Evolutionary conservation across 2,888 invertebrate genomes (phyloP).

Genomic region (Nipponacmea schrenckii): DNA sequence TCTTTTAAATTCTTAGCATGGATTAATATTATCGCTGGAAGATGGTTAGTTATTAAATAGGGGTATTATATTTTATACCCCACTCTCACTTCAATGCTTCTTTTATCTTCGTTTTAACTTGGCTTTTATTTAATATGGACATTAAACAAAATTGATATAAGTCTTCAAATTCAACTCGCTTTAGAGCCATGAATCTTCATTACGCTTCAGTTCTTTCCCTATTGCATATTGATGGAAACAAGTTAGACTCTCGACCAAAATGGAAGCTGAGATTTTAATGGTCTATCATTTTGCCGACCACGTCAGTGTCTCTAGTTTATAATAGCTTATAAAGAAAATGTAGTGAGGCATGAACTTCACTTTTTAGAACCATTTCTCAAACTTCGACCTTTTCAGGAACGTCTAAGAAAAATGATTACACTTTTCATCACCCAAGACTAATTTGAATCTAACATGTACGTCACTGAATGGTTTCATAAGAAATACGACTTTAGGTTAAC

Average conservation of each 20-base stretch:
- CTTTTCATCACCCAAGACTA: no score
- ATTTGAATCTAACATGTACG: no score
- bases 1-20: not conserved
- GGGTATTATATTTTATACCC: not conserved
- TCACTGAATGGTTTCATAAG: no score
- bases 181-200: not conserved
- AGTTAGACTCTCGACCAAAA: not conserved
- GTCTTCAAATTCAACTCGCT: not conserved
- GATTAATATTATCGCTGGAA: not conserved
- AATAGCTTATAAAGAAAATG: constrained; percentile 1
- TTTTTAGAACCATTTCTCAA: not conserved
- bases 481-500: no score
- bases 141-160: constrained; percentile 2
- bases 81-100: not conserved
- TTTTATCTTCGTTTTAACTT: constrained; percentile 1
- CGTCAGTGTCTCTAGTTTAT: not conserved
- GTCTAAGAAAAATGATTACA: not conserved
- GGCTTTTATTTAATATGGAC: constrained; percentile 5
- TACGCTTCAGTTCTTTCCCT: not conserved
- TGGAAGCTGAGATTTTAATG: not conserved
- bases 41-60: not conserved
- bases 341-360: not conserved
- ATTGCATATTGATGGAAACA: constrained; percentile 2
- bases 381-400: not conserved
- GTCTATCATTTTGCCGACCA: not conserved